Conservation (phyloP, 2,797 vertebrate genomes). For the Rachycentron canadum region DNA sequence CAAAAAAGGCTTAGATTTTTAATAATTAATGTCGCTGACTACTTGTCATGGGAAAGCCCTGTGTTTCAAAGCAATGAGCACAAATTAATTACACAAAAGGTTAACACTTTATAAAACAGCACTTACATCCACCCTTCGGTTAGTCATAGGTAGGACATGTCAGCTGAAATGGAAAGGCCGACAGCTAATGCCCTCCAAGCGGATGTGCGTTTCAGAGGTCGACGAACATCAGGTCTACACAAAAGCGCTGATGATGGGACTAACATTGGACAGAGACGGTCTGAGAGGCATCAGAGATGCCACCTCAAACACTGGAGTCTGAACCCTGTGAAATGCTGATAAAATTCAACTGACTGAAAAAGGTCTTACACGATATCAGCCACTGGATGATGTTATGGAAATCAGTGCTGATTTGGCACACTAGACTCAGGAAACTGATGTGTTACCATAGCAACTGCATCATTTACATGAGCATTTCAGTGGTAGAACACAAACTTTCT, state of each 20-base stretch:
- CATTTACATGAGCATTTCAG: constrained; percentile 11
- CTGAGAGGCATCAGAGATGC: constrained; percentile 13
- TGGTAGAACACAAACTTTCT: constrained; percentile 42
- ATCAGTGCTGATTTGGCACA: constrained; percentile 30
- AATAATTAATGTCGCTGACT: constrained; percentile 47
- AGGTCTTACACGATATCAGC: constrained; percentile 10
- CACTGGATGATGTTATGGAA: constrained; percentile 20
- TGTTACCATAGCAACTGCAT: constrained; percentile 65
- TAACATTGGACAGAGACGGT: constrained; percentile 12
- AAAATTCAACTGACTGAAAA: constrained; percentile 5
- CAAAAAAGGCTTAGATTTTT: constrained; percentile 60
- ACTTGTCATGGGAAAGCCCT: constrained; percentile 54
- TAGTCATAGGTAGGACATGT: constrained; percentile 44
- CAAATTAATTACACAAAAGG: constrained; percentile 65
- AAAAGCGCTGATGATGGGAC: constrained; percentile 37
- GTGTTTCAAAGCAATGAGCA: constrained; percentile 57
- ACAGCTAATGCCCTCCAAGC: constrained; percentile 31
- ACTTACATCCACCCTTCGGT: constrained; percentile 63
- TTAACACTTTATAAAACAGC: constrained; percentile 67
- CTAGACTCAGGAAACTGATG: constrained; percentile 16
- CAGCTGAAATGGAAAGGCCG: constrained; percentile 41
- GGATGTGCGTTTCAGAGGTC: constrained; percentile 27
- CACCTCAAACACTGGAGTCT: constrained; percentile 18
- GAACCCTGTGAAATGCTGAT: constrained; percentile 36
- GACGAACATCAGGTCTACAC: constrained; percentile 42